These are phyloP conservation scores for Lingula anatina DNA, from an alignment of 2,888 invertebrate species.

Conservation along the genomic window DNA sequence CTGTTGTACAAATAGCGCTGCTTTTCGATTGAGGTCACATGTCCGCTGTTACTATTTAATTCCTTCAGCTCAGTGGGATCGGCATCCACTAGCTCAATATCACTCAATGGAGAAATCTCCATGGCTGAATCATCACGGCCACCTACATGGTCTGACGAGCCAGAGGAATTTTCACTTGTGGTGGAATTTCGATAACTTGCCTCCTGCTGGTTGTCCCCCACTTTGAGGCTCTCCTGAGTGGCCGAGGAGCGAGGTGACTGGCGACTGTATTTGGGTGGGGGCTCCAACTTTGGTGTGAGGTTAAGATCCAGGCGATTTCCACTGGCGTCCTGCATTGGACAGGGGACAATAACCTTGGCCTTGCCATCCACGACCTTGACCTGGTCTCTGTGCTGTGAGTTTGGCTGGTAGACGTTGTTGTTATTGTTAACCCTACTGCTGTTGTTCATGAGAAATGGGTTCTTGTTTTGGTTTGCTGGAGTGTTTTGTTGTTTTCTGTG, in stretches of 20 bases:
- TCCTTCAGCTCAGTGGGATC: no score
- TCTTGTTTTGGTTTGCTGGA: slow-evolving; percentile 3
- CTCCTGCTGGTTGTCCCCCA: no score
- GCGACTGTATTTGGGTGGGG: slow-evolving; percentile 29
- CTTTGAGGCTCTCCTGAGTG: no score
- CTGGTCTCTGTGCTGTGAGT: background rate
- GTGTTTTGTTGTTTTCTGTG: slow-evolving; percentile 17
- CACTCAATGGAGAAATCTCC: no score
- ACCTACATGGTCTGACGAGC: no score
- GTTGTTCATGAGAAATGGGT: background rate
- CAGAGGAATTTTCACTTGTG: no score
- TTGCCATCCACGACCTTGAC: slow-evolving; percentile 10
- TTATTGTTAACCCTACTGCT: background rate
- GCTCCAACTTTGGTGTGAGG: slow-evolving; percentile 27
- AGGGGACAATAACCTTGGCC: slow-evolving; percentile 19
- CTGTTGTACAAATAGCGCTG: no score
- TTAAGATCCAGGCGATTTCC: slow-evolving; percentile 21
- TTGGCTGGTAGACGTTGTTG: background rate
- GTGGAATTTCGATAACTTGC: no score
- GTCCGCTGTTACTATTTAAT: no score
- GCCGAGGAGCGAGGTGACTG: background rate
- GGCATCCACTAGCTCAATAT: no score
- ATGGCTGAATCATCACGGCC: no score
- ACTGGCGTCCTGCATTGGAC: slow-evolving; percentile 17
- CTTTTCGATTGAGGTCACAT: no score